These are phyloP conservation scores for Notiomystis cincta DNA, from an alignment of 2,113 vertebrate species.

Conservation along the genomic window DNA sequence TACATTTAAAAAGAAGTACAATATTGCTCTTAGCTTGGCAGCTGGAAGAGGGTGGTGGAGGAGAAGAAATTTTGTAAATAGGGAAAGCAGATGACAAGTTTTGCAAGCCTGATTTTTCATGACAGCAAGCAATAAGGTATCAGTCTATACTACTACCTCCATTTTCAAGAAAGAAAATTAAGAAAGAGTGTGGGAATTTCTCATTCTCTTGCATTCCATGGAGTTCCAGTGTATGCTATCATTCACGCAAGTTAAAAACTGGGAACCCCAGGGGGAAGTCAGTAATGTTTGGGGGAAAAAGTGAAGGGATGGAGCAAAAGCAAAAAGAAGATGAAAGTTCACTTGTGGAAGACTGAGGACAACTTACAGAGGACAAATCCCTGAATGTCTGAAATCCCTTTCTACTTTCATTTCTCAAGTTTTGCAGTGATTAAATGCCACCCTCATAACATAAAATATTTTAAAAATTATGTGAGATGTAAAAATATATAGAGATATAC, in stretches of 20 bases:
- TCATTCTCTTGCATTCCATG: accelerated
- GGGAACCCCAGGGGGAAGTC: neutral
- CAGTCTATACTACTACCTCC: neutral
- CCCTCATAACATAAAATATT: neutral
- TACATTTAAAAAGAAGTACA: neutral
- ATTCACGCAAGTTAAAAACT: neutral
- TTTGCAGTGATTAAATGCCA: neutral
- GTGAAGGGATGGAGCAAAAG: neutral
- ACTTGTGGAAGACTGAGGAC: neutral
- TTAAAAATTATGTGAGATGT: too few relatives aligned
- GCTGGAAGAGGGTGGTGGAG: accelerated
- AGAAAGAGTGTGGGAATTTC: neutral
- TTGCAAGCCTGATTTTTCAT: neutral
- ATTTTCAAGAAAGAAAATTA: neutral
- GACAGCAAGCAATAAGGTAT: neutral
- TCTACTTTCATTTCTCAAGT: neutral
- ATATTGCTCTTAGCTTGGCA: neutral
- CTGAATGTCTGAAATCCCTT: neutral
- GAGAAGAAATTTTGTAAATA: neutral
- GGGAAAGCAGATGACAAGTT: neutral
- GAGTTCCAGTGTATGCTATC: neutral
- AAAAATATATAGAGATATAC: neutral
- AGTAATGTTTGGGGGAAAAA: neutral
- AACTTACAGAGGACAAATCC: neutral
- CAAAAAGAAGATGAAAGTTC: neutral